phyloP scores from a whole-genome alignment of 1,140 invertebrate species.

The Atta cephalotes region DNA sequence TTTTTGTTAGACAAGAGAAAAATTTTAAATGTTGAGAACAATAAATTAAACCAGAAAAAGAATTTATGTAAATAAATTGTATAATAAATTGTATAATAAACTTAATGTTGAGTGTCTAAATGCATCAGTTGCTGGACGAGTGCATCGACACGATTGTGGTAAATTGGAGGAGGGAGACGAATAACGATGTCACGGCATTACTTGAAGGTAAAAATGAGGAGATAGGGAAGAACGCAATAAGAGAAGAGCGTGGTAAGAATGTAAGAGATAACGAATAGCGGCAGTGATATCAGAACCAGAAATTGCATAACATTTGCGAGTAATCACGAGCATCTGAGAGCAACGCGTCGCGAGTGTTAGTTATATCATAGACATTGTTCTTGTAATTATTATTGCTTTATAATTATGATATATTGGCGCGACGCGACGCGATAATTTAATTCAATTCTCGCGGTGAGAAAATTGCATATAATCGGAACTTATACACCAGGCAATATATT shows the following conservation, averaged over 20 bases:
- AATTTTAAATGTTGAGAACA: neutral
- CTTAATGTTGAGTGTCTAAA: neutral
- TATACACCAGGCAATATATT: neutral
- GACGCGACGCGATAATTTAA: constrained; percentile 8
- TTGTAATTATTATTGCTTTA: neutral
- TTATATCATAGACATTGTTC: neutral
- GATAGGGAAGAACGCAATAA: constrained; percentile 24
- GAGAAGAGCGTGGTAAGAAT: constrained; percentile 5
- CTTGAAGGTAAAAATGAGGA: constrained; percentile 26
- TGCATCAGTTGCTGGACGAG: neutral
- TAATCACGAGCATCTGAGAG: constrained; percentile 19
- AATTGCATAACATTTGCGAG: constrained; percentile 27
- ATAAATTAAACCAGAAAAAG: neutral
- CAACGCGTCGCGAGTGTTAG: neutral
- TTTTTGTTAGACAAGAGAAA: neutral
- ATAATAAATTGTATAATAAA: neutral
- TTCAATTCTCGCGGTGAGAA: constrained; percentile 7
- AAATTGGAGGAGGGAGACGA: constrained; percentile 10
- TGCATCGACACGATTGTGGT: constrained; percentile 24
- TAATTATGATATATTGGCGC: constrained; percentile 14
- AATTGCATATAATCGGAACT: neutral
- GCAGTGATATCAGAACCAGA: constrained; percentile 56
- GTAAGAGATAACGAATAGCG: constrained; percentile 43
- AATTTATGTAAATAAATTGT: neutral
- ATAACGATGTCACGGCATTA: constrained; percentile 2